A percentile compares a stretch with the other conserved stretches of the same genome.
Evolutionary conservation across 2,888 invertebrate species (phyloP).

Genomic region (Pandemis corylana): DNA sequence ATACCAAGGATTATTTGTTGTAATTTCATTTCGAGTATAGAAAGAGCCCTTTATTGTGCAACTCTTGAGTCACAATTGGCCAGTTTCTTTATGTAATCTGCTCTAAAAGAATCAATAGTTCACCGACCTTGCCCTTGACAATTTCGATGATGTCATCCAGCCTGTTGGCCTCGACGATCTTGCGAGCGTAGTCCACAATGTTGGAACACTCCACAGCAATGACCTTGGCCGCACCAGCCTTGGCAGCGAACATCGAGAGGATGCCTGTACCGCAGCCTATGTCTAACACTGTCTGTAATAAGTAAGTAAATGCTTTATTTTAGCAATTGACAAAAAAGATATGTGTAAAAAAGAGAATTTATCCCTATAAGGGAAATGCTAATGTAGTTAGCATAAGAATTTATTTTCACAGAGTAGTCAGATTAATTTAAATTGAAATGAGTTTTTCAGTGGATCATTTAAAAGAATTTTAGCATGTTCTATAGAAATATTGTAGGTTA

Average conservation of each 20-base stretch:
- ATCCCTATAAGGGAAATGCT: too few relatives aligned
- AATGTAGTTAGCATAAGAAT: too few relatives aligned
- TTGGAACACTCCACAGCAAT: conserved; percentile 99
- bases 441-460: background rate
- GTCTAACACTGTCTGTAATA: conserved; percentile 91
- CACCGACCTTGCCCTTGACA: conserved; percentile 90
- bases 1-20: too few relatives aligned
- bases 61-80: too few relatives aligned
- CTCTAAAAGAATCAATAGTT: background rate
- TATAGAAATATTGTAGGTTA: conserved; percentile 3
- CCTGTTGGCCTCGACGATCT: conserved; percentile 95
- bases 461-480: background rate
- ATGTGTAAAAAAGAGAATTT: too few relatives aligned
- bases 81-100: too few relatives aligned
- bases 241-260: conserved; percentile 99
- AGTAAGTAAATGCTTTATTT: background rate
- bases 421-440: too few relatives aligned
- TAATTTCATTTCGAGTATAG: too few relatives aligned
- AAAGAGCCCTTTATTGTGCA: too few relatives aligned
- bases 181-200: conserved; percentile 98
- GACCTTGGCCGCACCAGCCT: conserved; percentile 97
- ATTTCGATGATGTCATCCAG: conserved; percentile 92
- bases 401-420: too few relatives aligned
- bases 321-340: too few relatives aligned
- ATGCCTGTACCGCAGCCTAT: conserved; percentile 99